A percentile compares a stretch with the other conserved stretches of the same genome.
phyloP scores from a whole-genome alignment of 1,140 invertebrate genomes.

The Bombus breviceps region DNA sequence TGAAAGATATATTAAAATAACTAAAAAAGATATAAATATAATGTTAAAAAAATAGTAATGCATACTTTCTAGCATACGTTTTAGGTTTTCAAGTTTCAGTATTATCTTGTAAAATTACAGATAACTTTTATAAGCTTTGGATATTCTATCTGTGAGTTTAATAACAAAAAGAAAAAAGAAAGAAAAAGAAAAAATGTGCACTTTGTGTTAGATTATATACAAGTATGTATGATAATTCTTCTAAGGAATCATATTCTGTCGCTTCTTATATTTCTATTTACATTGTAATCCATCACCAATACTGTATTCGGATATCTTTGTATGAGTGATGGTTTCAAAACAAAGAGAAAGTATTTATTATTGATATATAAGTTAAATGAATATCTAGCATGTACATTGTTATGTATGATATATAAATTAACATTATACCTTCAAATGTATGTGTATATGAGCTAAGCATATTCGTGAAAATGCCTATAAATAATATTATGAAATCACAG shows the following conservation, averaged over 20 bases:
- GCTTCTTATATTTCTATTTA: conserved; percentile 30
- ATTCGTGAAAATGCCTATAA: conserved; percentile 34
- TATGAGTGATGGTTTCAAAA: conserved; percentile 22
- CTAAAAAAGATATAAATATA: not conserved
- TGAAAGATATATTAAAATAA: not conserved
- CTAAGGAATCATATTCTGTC: conserved; percentile 16
- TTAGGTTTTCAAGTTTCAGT: conserved; percentile 24
- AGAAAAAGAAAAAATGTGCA: not conserved
- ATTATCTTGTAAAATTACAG: not conserved
- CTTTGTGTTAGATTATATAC: conserved; percentile 13
- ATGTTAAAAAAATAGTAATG: not conserved
- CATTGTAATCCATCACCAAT: not conserved
- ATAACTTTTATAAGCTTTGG: conserved; percentile 30
- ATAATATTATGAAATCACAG: not conserved
- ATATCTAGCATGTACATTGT: conserved; percentile 38
- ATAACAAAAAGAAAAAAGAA: not conserved
- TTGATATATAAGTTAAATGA: conserved; percentile 32
- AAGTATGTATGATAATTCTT: conserved; percentile 24
- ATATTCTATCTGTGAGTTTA: conserved; percentile 9
- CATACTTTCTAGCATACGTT: not conserved
- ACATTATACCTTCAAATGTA: not conserved
- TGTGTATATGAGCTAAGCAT: conserved; percentile 23
- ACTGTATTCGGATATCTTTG: not conserved
- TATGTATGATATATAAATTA: conserved; percentile 28
- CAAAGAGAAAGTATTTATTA: conserved; percentile 45